Base-by-base conservation (phyloP, 1,140 invertebrate species). In the Glossosoma conforme region DNA sequence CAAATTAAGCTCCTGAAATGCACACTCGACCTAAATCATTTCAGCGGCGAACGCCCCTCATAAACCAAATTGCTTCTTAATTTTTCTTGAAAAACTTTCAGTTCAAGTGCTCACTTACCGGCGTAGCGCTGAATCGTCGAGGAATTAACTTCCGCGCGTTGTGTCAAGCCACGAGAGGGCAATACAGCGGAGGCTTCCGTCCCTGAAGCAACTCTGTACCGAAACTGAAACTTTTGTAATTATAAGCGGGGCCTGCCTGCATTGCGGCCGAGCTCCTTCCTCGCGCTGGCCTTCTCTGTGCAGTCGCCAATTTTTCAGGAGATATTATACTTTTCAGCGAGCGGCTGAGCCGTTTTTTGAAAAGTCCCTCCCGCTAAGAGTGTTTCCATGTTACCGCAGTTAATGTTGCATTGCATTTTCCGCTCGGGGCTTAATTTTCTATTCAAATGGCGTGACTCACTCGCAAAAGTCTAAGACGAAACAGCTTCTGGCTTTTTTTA, bases 341-440 rank as follows among this genome's bases (percentile, higher is more conserved):
- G 2, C 14, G 11, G 36, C 41, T 30, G 30, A 20, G 8, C n/a
- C 36, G 40, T n/a, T 21, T 20, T 42, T 22, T 42, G 14, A 8
- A 8, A n/a, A 8, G 8, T 37, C 5, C 14, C 8, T 37, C 8
- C 36, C 1, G 17, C 51, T 58, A 30, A 58, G 33, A 58, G 56
- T 58, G 42, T 58, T 54, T 41, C 36, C 56, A 19, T 58, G 51
- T 54, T 48, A 37, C 10, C 21, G 30, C 28, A 43, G 54, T 56
- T 56, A 52, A 56, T 52, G 54, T 42, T 43, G 54, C 48, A 43
- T 56, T 46, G 54, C 43, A 42, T 56, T 56, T 42, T 47, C 44
- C 45, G 30, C n/a, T 9, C 41, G 35, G 13, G 47, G n/a, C 32
- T 33, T 33, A 33, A 33, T 33, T 33, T 33, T 33, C n/a, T n/a